Evolutionary conservation across 2,113 vertebrate genomes (phyloP).

Genomic region (Ammospiza caudacuta): DNA sequence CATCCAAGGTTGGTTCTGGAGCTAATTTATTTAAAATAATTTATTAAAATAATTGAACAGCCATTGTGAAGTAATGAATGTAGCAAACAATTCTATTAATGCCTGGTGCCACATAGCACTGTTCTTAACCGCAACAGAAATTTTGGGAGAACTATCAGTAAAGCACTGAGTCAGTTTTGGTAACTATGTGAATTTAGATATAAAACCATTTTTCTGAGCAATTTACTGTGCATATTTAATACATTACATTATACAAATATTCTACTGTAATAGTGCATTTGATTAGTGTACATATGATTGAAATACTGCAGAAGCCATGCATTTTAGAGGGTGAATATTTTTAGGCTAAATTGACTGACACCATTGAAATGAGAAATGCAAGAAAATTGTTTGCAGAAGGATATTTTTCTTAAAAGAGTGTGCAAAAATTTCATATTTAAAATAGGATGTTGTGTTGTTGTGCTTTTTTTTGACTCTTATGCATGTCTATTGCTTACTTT

Average conservation of each 20-base stretch:
- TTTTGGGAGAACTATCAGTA: not conserved
- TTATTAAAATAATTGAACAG: conserved; percentile 24
- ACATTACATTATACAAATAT: not conserved
- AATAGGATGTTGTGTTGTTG: not conserved
- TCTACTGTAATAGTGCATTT: not conserved
- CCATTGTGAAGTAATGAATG: conserved; percentile 8
- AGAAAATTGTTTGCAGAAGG: not conserved
- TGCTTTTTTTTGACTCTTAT: not conserved
- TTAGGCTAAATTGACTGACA: not conserved
- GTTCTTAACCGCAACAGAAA: not conserved
- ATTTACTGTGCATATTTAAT: not conserved
- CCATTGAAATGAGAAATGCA: not conserved
- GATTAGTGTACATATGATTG: not conserved
- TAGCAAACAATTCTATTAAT: not conserved
- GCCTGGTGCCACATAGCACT: not conserved
- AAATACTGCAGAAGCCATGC: not conserved
- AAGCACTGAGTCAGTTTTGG: not conserved
- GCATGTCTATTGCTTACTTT: not conserved
- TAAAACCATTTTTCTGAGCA: not conserved
- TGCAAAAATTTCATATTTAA: not conserved
- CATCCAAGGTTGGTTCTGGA: not conserved
- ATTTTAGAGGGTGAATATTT: not conserved
- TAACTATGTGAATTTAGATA: not conserved
- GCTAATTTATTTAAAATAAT: conserved; percentile 55
- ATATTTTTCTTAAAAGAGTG: not conserved